Conservation (phyloP, 2,888 invertebrate species). For the Dynastes hyllus region DNA sequence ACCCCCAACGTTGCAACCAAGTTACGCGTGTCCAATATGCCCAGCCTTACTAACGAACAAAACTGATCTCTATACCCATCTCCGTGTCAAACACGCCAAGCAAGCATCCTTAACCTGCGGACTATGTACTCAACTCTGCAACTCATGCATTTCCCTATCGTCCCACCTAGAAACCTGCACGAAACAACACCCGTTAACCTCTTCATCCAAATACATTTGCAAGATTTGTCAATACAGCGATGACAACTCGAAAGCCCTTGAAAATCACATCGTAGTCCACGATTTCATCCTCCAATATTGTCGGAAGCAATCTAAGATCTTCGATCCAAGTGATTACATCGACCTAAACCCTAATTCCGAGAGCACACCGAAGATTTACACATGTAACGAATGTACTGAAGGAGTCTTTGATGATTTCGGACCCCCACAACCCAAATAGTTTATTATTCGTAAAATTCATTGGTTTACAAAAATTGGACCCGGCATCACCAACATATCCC, state of each 20-base stretch:
- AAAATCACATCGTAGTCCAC: constrained; percentile 74
- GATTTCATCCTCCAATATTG: constrained; percentile 71
- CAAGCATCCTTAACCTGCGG: constrained; percentile 74
- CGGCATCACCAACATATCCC: too few species aligned
- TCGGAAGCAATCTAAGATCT: constrained; percentile 66
- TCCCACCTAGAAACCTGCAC: constrained; percentile 73
- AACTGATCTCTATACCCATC: constrained; percentile 74
- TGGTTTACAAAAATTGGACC: too few species aligned
- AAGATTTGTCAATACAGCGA: constrained; percentile 75
- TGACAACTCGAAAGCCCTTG: constrained; percentile 73
- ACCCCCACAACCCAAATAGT: too few species aligned
- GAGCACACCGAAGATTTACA: constrained; percentile 57
- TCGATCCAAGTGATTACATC: constrained; percentile 72
- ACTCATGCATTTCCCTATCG: constrained; percentile 71
- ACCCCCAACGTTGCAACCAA: constrained; percentile 53
- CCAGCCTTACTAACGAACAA: constrained; percentile 70
- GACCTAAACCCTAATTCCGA: constrained; percentile 66
- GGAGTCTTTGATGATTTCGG: constrained; percentile 70
- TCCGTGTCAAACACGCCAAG: constrained; percentile 73
- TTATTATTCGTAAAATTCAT: too few species aligned
- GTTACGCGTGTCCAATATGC: constrained; percentile 66
- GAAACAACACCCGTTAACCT: constrained; percentile 67
- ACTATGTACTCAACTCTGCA: constrained; percentile 73
- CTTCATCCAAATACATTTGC: constrained; percentile 69
- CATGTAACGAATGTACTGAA: constrained; percentile 59